phyloP scores from a whole-genome alignment of 2,113 vertebrate species.

The Heliornis fulica region DNA sequence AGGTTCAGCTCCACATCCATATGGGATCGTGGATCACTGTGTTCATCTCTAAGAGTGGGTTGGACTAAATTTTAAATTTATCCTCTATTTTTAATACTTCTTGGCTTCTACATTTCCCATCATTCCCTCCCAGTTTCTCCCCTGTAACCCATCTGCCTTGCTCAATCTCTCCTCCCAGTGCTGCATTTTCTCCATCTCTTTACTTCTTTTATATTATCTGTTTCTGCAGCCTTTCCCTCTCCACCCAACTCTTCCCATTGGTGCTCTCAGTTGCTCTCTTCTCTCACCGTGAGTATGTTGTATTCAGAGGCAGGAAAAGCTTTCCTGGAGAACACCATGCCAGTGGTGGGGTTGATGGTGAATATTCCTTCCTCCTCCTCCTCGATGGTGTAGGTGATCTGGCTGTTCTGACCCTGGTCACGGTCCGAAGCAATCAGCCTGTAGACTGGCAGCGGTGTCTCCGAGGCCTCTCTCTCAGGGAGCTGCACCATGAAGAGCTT shows the following conservation, averaged over 20 bases:
- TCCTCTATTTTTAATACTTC: neutral
- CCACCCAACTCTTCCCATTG: neutral
- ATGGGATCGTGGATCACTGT: neutral
- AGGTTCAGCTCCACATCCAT: neutral
- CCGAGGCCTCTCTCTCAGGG: conserved; percentile 64
- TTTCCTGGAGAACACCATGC: conserved; percentile 79
- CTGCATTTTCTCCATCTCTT: neutral
- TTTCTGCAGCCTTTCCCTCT: neutral
- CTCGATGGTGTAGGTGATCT: conserved; percentile 85
- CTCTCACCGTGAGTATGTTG: conserved; percentile 89
- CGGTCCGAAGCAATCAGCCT: conserved; percentile 86
- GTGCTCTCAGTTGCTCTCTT: neutral
- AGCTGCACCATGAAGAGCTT: conserved; percentile 89
- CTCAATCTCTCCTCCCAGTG: neutral
- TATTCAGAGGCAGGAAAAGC: conserved; percentile 85
- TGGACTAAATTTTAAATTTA: neutral
- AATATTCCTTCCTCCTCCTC: conserved; percentile 78
- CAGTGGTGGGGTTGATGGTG: conserved; percentile 79
- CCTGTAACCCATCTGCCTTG: neutral
- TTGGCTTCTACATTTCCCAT: neutral
- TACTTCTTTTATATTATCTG: neutral
- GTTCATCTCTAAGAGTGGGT: neutral
- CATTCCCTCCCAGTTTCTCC: neutral
- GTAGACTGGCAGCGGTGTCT: conserved; percentile 72
- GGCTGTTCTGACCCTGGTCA: conserved; percentile 85